Evolutionary conservation across 1,140 invertebrate species (phyloP).

Genomic region (Trachymyrmex cornetzi): DNA sequence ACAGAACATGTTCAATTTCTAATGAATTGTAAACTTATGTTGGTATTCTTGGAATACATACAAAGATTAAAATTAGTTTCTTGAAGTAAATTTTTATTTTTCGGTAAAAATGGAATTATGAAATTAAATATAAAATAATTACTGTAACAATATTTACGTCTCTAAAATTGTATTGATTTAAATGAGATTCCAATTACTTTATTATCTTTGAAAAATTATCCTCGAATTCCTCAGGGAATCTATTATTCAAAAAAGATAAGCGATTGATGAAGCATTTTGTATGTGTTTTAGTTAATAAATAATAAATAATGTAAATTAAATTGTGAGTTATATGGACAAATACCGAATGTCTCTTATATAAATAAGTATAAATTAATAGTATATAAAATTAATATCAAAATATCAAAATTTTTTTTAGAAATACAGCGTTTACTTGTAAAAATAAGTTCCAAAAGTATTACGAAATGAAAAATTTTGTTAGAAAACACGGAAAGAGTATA

Average conservation of each 20-base stretch:
- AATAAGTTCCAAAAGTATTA: conserved; percentile 12
- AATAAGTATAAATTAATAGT: conserved; percentile 29
- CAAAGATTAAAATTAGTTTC: not conserved
- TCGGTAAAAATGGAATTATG: not conserved
- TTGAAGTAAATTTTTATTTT: not conserved
- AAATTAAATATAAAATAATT: not conserved
- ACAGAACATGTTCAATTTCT: not conserved
- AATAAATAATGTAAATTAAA: not conserved
- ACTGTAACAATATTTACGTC: not conserved
- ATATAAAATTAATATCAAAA: not conserved
- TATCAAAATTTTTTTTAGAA: conserved; percentile 1
- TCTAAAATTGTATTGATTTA: not conserved
- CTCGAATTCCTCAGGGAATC: not conserved
- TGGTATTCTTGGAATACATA: not conserved
- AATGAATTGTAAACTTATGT: not conserved
- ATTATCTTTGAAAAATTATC: not conserved
- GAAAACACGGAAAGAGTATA: not conserved
- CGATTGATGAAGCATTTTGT: not conserved
- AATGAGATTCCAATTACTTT: conserved; percentile 14
- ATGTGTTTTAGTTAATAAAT: conserved; percentile 7
- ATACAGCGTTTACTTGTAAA: not conserved
- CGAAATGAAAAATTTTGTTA: conserved; percentile 15
- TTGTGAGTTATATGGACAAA: not conserved
- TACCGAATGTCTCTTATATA: conserved; percentile 9
- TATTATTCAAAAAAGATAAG: not conserved